Evolutionary conservation across 2,888 invertebrate genomes (phyloP).

Genomic region (Encarsia formosa): DNA sequence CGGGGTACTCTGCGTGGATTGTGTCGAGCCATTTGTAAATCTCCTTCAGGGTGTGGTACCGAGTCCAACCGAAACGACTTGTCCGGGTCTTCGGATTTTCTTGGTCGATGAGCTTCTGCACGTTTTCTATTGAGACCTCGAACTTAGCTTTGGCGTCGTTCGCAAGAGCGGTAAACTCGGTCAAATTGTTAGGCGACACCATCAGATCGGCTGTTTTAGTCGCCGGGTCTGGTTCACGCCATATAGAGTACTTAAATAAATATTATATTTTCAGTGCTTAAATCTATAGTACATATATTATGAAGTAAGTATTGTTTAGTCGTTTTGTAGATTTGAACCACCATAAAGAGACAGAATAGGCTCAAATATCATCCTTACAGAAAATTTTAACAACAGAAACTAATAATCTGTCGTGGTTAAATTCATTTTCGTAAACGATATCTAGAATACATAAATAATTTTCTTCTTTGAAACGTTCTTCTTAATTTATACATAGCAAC

Average conservation of each 20-base stretch:
- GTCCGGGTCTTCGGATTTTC: constrained; percentile 29
- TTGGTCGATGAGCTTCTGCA: constrained; percentile 53
- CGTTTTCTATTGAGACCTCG: constrained; percentile 56
- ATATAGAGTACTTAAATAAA: neutral
- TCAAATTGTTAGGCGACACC: constrained; percentile 57
- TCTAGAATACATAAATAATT: too few species aligned
- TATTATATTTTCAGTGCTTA: neutral
- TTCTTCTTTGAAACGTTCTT: too few species aligned
- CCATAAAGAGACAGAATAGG: too few species aligned
- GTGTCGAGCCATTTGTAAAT: constrained; percentile 57
- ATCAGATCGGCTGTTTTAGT: constrained; percentile 53
- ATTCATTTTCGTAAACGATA: too few species aligned
- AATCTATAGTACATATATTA: too few species aligned
- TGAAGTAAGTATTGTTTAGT: too few species aligned
- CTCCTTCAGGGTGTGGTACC: constrained; percentile 58
- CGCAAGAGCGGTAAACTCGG: constrained; percentile 53
- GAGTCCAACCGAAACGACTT: constrained; percentile 56
- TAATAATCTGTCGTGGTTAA: too few species aligned
- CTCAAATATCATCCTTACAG: too few species aligned
- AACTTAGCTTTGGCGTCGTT: constrained; percentile 46
- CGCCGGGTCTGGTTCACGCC: neutral
- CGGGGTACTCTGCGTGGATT: constrained; percentile 51
- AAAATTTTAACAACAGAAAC: too few species aligned
- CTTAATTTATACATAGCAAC: too few species aligned
- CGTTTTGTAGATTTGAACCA: too few species aligned